Percentiles rank a stretch among this genome's conserved stretches.
Evolutionary conservation across 1,140 invertebrate genomes (phyloP).

Genomic region (Whitmania pigra): DNA sequence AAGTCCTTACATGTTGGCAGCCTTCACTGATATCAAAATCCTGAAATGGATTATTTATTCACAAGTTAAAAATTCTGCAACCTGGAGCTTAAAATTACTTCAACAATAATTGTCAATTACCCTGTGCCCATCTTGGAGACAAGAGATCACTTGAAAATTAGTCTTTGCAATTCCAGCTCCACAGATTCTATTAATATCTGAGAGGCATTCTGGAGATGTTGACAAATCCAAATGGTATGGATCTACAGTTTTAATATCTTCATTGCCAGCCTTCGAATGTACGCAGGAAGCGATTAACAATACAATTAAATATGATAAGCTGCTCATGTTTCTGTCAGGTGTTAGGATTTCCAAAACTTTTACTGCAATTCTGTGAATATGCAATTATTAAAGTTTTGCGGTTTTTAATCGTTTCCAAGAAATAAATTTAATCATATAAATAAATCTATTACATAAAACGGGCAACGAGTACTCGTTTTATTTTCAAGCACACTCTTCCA

Average conservation of each 20-base stretch:
- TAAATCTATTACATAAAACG: too few species aligned
- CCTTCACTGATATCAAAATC: slow-evolving; percentile 27
- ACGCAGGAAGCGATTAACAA: not conserved
- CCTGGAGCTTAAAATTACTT: not conserved
- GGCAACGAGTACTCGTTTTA: too few species aligned
- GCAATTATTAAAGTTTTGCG: not conserved
- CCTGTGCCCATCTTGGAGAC: slow-evolving; percentile 4
- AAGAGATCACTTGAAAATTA: slow-evolving; percentile 7
- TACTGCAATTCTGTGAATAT: not conserved
- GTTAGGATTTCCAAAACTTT: not conserved
- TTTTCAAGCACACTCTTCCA: too few species aligned
- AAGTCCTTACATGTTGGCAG: slow-evolving; percentile 36
- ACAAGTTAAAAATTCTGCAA: not conserved
- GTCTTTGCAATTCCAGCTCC: not conserved
- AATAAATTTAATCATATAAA: not conserved
- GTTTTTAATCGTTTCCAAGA: not conserved
- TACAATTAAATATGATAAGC: too few species aligned
- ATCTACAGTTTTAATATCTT: not conserved
- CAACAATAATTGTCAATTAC: not conserved
- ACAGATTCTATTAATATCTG: slow-evolving; percentile 2
- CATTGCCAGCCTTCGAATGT: not conserved
- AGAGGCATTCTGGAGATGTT: not conserved
- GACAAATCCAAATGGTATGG: slow-evolving; percentile 1
- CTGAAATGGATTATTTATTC: not conserved
- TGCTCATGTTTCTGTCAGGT: not conserved